Conservation (phyloP, 2,113 vertebrate genomes). For the Cinclus mexicanus region DNA sequence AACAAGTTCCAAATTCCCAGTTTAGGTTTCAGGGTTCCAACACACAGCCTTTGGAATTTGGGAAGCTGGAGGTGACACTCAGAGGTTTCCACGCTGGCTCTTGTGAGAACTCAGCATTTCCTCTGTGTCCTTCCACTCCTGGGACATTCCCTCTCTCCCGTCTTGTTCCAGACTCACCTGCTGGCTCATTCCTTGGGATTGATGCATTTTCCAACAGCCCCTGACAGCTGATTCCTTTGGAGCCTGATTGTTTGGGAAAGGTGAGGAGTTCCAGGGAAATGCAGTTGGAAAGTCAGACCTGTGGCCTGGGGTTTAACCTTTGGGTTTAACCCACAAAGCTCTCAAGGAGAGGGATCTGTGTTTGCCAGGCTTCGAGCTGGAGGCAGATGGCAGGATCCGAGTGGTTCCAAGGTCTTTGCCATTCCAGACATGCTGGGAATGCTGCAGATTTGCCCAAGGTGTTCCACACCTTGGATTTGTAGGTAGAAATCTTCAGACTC, state of each 20-base stretch:
- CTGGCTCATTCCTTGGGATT: background rate
- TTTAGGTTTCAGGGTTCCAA: too few relatives aligned
- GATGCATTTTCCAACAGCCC: background rate
- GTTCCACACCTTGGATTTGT: background rate
- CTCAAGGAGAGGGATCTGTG: background rate
- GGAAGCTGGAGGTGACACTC: background rate
- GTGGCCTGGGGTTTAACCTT: background rate
- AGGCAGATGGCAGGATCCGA: background rate
- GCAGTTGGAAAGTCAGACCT: background rate
- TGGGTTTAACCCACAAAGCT: background rate
- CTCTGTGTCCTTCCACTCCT: background rate
- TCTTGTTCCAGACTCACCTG: background rate
- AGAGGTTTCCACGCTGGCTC: background rate
- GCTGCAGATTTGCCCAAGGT: background rate
- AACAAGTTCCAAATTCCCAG: too few relatives aligned
- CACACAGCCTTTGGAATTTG: background rate
- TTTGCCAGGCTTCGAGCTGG: fast-evolving
- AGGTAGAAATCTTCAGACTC: too few relatives aligned
- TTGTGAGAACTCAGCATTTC: too few relatives aligned
- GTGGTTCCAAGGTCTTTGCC: background rate
- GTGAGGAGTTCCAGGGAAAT: background rate
- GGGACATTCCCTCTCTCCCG: background rate
- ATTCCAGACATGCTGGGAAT: fast-evolving
- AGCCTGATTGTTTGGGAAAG: background rate
- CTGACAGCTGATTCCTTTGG: background rate